These are phyloP conservation scores for Glyphotaelius pellucidus DNA, from an alignment of 2,888 invertebrate species.

Conservation along the genomic window DNA sequence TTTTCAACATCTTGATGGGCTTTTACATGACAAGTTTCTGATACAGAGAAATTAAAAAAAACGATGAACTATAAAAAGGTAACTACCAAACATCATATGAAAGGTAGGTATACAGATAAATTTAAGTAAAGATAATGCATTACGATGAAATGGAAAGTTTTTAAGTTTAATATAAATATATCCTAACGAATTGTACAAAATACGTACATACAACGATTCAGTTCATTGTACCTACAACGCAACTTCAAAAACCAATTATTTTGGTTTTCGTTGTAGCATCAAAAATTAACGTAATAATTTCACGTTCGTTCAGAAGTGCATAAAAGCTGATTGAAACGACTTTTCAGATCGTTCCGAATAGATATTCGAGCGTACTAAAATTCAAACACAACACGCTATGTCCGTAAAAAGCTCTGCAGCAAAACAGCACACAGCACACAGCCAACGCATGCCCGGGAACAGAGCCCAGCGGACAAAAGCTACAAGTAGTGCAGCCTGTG, in stretches of 20 bases:
- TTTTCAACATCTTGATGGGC: no score
- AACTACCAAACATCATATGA: no score
- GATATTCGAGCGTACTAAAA: background rate
- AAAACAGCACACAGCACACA: background rate
- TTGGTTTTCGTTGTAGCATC: background rate
- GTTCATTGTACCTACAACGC: background rate
- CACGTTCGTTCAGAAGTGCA: background rate
- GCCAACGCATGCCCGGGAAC: background rate
- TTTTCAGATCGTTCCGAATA: constrained; percentile 7
- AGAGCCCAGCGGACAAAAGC: background rate
- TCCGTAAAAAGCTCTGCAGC: background rate
- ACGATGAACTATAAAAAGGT: no score
- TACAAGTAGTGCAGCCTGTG: background rate
- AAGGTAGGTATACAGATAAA: no score
- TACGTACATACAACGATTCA: background rate
- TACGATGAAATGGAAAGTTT: no score
- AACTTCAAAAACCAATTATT: background rate
- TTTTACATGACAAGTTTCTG: no score
- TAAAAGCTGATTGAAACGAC: constrained; percentile 7
- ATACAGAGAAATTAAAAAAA: no score
- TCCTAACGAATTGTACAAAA: background rate
- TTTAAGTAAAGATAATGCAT: no score
- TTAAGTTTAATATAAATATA: background rate
- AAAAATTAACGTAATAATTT: background rate
- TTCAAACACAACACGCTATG: background rate